A percentile compares a stretch with the other conserved stretches of the same genome.
These are phyloP conservation scores for Manacus vitellinus DNA, from an alignment of 2,113 vertebrate genomes.

Conservation along the genomic window DNA sequence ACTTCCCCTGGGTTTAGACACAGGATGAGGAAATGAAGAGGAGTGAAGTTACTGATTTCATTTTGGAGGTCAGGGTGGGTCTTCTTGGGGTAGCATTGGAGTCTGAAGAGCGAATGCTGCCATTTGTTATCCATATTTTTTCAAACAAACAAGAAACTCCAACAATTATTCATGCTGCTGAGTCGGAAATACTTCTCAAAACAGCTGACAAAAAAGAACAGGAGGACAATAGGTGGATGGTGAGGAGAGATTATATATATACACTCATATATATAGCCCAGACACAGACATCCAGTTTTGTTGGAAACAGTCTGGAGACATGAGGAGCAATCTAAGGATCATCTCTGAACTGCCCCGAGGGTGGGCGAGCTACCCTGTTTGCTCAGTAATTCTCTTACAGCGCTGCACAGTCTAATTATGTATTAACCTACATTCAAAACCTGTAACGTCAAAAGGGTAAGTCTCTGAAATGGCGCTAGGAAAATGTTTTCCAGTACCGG, in stretches of 20 bases:
- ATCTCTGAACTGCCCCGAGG: slow-evolving; percentile 43
- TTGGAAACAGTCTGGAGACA: slow-evolving; percentile 30
- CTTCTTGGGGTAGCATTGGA: slow-evolving; percentile 29
- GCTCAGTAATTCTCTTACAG: slow-evolving; percentile 40
- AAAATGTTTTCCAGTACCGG: background rate
- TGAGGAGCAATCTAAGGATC: slow-evolving; percentile 2
- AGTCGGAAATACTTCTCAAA: slow-evolving; percentile 76
- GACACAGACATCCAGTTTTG: slow-evolving; percentile 23
- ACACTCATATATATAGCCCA: slow-evolving; percentile 28
- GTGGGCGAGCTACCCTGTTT: slow-evolving; percentile 22
- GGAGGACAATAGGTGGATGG: slow-evolving; percentile 56
- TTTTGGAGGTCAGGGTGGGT: slow-evolving; percentile 75
- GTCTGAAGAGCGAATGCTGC: slow-evolving; percentile 49
- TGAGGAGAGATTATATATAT: slow-evolving; percentile 8
- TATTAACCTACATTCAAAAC: background rate
- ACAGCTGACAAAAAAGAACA: slow-evolving; percentile 67
- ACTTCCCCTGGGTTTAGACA: slow-evolving; percentile 75
- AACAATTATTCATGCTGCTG: slow-evolving; percentile 48
- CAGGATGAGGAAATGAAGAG: slow-evolving; percentile 85
- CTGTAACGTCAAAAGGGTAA: background rate
- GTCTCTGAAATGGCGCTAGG: background rate
- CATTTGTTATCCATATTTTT: slow-evolving; percentile 46
- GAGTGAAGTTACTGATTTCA: slow-evolving; percentile 73
- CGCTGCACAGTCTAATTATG: background rate
- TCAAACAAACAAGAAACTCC: slow-evolving; percentile 61